Evolutionary conservation across 2,113 vertebrate genomes (phyloP).

Genomic region (Odocoileus virginianus): DNA sequence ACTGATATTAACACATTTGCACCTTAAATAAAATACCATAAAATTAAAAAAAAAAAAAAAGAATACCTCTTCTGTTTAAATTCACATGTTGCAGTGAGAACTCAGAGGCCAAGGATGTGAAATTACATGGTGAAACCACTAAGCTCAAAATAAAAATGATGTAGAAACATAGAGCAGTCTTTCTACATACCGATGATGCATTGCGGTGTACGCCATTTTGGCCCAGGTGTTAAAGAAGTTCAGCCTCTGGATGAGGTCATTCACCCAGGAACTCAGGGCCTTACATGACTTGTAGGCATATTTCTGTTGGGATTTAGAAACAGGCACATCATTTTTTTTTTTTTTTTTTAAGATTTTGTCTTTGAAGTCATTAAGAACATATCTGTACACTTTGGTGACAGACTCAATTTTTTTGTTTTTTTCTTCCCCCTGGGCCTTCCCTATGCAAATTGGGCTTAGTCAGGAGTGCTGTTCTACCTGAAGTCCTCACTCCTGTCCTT

Average conservation of each 20-base stretch:
- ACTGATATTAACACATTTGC: neutral
- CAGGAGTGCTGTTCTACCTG: too few species aligned
- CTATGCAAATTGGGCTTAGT: too few species aligned
- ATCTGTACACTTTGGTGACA: neutral
- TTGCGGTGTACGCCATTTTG: constrained; percentile 23
- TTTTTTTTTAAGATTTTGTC: neutral
- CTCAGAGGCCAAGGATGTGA: neutral
- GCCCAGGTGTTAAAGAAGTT: constrained; percentile 79
- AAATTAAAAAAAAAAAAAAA: neutral
- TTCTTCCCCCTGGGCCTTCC: too few species aligned
- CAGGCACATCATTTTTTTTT: neutral
- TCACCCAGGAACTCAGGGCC: constrained; percentile 74
- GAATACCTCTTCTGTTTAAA: neutral
- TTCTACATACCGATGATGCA: constrained; percentile 65
- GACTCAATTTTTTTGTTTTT: neutral
- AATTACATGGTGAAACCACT: neutral
- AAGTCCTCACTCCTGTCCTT: too few species aligned
- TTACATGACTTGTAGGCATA: constrained; percentile 71
- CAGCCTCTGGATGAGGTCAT: constrained; percentile 70
- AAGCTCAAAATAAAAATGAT: neutral
- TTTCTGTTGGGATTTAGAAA: constrained; percentile 59
- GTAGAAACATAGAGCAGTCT: accelerated
- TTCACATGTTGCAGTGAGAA: neutral
- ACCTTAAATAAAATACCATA: neutral
- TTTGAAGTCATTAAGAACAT: neutral